phyloP scores from a whole-genome alignment of 2,888 invertebrate genomes.

The Brenthis daphne region DNA sequence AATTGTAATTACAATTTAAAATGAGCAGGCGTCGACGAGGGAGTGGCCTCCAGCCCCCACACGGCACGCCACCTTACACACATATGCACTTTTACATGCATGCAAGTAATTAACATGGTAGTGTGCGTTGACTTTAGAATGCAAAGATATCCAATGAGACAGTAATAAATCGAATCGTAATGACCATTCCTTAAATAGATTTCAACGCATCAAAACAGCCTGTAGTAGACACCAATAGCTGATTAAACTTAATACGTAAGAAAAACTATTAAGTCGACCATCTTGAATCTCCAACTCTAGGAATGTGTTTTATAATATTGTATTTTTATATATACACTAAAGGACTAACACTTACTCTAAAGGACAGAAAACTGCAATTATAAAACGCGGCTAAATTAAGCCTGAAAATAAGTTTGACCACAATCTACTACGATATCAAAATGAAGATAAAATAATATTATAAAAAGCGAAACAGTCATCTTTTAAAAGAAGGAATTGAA shows the following conservation, averaged over 20 bases:
- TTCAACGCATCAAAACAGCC: not conserved
- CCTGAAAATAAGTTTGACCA: too few relatives aligned
- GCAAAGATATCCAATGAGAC: constrained; percentile 37
- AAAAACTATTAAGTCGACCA: not conserved
- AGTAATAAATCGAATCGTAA: constrained; percentile 39
- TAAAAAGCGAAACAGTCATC: not conserved
- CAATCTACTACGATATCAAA: not conserved
- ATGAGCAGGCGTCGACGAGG: constrained; percentile 80
- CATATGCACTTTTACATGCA: constrained; percentile 72
- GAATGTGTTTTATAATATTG: too few relatives aligned
- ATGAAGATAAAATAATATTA: not conserved
- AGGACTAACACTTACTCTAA: too few relatives aligned
- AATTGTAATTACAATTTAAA: constrained; percentile 83
- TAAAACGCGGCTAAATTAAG: too few relatives aligned
- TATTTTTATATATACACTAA: too few relatives aligned
- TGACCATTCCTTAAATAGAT: constrained; percentile 25
- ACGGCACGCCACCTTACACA: constrained; percentile 64
- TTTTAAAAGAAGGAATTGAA: not conserved
- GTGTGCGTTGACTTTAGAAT: constrained; percentile 46
- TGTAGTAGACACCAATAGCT: not conserved
- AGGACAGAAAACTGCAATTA: too few relatives aligned
- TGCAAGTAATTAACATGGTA: constrained; percentile 61
- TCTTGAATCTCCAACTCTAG: not conserved
- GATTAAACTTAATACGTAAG: not conserved
- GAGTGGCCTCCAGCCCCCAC: constrained; percentile 72